These are phyloP conservation scores for Cheilinus undulatus DNA, from an alignment of 2,113 vertebrate genomes.

Conservation along the genomic window DNA sequence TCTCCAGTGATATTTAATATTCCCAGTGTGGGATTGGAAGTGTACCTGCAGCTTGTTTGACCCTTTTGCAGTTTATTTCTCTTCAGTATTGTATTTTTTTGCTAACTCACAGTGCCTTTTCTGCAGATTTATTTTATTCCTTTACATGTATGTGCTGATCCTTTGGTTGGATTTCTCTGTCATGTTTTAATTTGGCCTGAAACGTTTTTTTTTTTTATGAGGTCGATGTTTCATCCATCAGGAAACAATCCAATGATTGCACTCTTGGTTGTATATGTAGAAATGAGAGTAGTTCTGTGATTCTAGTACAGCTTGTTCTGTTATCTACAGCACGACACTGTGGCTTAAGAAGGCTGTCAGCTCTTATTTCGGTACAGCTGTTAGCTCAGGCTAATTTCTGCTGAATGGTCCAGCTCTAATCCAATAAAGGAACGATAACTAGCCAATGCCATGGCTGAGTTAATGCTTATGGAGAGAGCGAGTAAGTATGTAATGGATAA, in stretches of 20 bases:
- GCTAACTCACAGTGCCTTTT: not conserved
- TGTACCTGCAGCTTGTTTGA: slow-evolving; percentile 1
- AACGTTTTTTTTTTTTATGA: not conserved
- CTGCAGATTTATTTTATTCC: slow-evolving; percentile 21
- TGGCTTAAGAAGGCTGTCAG: slow-evolving; percentile 48
- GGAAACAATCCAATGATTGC: not conserved
- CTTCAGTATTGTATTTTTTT: not conserved
- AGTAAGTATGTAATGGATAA: not conserved
- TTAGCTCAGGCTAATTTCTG: slow-evolving; percentile 56
- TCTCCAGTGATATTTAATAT: not conserved
- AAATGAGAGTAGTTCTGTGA: not conserved
- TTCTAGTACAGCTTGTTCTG: slow-evolving; percentile 19
- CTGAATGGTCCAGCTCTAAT: slow-evolving; percentile 58
- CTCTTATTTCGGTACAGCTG: slow-evolving; percentile 45
- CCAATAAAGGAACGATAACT: slow-evolving; percentile 48
- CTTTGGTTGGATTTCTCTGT: not conserved
- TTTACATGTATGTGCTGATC: slow-evolving; percentile 4
- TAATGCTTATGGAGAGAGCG: not conserved
- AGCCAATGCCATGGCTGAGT: not conserved
- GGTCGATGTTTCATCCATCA: not conserved
- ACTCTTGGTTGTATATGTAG: slow-evolving; percentile 34
- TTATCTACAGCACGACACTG: not conserved
- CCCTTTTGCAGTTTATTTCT: slow-evolving; percentile 10
- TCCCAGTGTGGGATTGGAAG: not conserved
- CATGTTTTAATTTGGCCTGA: slow-evolving; percentile 28